A percentile compares a stretch with the other conserved stretches of the same genome.
Conservation (phyloP, 1,140 invertebrate species). For the Zaprionus vittiger region DNA sequence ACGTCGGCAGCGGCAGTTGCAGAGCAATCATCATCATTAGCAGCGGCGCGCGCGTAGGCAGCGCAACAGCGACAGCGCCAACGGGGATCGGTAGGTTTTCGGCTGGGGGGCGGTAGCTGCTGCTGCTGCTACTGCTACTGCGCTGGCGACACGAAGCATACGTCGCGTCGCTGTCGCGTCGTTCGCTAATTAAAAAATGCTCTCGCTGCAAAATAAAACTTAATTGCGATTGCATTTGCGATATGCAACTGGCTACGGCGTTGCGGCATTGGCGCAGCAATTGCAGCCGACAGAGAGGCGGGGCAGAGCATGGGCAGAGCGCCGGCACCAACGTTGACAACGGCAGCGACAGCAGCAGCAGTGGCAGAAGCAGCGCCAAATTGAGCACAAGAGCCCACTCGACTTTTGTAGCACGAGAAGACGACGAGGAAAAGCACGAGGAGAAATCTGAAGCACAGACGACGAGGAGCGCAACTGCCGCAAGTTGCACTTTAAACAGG, state of each 20-base stretch:
- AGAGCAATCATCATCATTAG: constrained; percentile 79
- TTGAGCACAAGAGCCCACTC: constrained; percentile 58
- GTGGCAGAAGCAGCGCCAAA: constrained; percentile 44
- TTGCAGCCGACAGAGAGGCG: constrained; percentile 11
- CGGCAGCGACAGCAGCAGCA: constrained; percentile 18
- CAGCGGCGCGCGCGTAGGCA: constrained; percentile 56
- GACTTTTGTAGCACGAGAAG: constrained; percentile 48
- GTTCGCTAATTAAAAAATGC: constrained; percentile 79
- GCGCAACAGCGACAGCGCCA: constrained; percentile 11
- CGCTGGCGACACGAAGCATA: constrained; percentile 55
- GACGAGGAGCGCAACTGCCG: constrained; percentile 27
- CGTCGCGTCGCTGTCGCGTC: constrained; percentile 55
- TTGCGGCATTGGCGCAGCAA: constrained; percentile 56
- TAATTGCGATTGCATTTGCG: constrained; percentile 81
- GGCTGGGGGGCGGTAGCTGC: constrained; percentile 34
- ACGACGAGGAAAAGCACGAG: constrained; percentile 28
- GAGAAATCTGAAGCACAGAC: constrained; percentile 56
- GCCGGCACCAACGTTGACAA: constrained; percentile 3
- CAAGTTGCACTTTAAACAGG: constrained; percentile 78
- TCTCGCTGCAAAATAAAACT: constrained; percentile 80
- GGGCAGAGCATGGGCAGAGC: neutral
- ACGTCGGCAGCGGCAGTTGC: constrained; percentile 38
- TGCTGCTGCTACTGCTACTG: constrained; percentile 2
- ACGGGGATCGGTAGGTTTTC: constrained; percentile 36
- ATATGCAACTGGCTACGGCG: constrained; percentile 50